Percentiles rank a stretch among this genome's conserved stretches.
Evolutionary conservation across 2,888 invertebrate genomes (phyloP).

Genomic region (Micoletzkya japonica): DNA sequence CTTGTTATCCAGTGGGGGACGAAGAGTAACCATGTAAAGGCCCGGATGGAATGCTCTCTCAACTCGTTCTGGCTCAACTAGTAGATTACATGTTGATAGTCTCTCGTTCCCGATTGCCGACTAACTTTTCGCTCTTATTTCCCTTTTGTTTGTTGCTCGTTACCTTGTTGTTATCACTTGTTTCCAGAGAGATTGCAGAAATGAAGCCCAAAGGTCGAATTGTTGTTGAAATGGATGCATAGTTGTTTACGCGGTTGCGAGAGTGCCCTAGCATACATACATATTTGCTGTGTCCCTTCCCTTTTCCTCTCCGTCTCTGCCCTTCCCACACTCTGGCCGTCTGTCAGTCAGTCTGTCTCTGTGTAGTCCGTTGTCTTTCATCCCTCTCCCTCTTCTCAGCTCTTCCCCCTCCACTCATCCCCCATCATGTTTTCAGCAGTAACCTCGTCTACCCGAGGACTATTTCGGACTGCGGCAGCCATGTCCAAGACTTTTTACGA

Average conservation of each 20-base stretch:
- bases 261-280: not conserved
- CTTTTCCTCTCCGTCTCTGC: constrained; percentile 22
- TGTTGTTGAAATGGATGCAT: not conserved
- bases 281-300: not conserved
- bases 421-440: constrained; percentile 23
- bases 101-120: no score
- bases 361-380: not conserved
- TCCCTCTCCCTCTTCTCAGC: not conserved
- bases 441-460: not conserved
- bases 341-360: not conserved
- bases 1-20: no score
- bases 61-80: no score
- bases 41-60: no score
- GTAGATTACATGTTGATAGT: no score
- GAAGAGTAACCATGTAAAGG: no score
- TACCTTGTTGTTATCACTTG: no score
- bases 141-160: no score
- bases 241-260: not conserved
- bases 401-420: constrained; percentile 3
- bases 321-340: constrained; percentile 15
- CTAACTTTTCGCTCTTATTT: no score
- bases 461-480: constrained; percentile 17
- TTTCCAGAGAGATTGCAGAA: no score
- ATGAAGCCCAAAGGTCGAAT: no score
- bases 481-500: constrained; percentile 38